Evolutionary conservation across 2,888 invertebrate species (phyloP).

Genomic region (Eupeodes latifasciatus): DNA sequence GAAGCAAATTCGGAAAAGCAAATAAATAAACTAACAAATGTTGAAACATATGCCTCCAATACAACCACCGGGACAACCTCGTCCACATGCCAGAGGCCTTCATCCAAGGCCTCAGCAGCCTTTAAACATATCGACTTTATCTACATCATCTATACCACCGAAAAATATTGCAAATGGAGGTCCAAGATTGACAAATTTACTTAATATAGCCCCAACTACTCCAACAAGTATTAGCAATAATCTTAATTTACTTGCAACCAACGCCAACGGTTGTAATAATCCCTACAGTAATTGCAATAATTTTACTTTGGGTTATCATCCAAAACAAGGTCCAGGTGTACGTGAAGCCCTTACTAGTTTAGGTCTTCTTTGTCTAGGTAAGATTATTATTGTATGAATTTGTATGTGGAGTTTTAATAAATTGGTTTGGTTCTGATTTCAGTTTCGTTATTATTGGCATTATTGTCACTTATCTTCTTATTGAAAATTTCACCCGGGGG

Average conservation of each 20-base stretch:
- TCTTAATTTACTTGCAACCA: conserved; percentile 68
- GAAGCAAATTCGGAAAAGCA: conserved; percentile 57
- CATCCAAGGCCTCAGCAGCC: conserved; percentile 86
- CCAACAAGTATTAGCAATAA: conserved; percentile 78
- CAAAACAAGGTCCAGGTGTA: conserved; percentile 86
- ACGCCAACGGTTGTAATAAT: conserved; percentile 75
- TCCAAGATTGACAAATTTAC: conserved; percentile 83
- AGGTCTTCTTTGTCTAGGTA: conserved; percentile 90
- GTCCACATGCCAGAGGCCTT: conserved; percentile 80
- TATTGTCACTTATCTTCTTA: conserved; percentile 93
- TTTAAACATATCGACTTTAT: conserved; percentile 88
- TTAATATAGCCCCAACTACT: conserved; percentile 79
- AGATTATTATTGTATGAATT: conserved; percentile 48
- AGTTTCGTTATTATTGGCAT: conserved; percentile 92
- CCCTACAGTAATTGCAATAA: conserved; percentile 79
- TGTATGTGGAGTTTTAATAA: background rate
- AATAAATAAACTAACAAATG: conserved; percentile 77
- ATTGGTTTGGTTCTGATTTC: conserved; percentile 63
- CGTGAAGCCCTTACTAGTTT: conserved; percentile 93
- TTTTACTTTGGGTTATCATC: conserved; percentile 84
- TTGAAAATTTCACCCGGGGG: conserved; percentile 90
- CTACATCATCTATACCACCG: conserved; percentile 77
- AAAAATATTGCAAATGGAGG: conserved; percentile 80
- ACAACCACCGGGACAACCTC: conserved; percentile 83
- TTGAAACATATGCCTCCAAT: conserved; percentile 80